Base-by-base conservation (phyloP, 2,113 vertebrate genomes). In the Sander vitreus region DNA sequence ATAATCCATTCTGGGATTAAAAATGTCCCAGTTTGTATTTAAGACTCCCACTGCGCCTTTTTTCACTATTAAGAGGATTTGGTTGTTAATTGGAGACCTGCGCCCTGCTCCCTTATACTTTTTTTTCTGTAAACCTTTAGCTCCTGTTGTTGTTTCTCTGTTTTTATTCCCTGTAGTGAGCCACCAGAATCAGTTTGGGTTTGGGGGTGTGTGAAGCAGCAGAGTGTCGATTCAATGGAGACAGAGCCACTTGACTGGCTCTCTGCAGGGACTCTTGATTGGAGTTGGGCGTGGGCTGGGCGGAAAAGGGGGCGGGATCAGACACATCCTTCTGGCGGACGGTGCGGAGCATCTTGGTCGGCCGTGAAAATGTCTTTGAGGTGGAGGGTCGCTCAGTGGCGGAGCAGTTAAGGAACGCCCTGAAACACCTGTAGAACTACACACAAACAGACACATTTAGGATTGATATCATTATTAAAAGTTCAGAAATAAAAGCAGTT, bases 341-440 rank as follows among this genome's bases (percentile, higher is more conserved):
- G 3, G 57, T 88, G 54, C 87, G 90, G 15, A 92, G 62, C 0
- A 93, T 86, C 53, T 73, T 89, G 64, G 93, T 94, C 3, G 76
- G 82, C 71, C 87, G 87, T 7, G 95, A 94, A 1, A 89, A 91
- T 7, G 90, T 89, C 88, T 88, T 95, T 47, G 85, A 78, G 78
- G 81, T 94, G 86, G 94, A 94, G 39, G 73, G 83, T 10, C 7
- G 4, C 0, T 92, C 78, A 0, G 80, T 39, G n/a, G 57, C 62
- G 11, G 87, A 91, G 80, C 96, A 96, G 59, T 68, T 85, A 33
- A 96, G 54, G 63, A 97, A 91, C 0, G 79, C 93, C 79, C 87
- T 77, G 86, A 97, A 96, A 88, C 96, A 96, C 83, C 95, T 96
- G 93, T 95, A 95, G 89, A 96, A 96, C 96, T 96, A 60, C 50